These are phyloP conservation scores for Monomorium pharaonis DNA, from an alignment of 1,140 invertebrate species.

Conservation along the genomic window DNA sequence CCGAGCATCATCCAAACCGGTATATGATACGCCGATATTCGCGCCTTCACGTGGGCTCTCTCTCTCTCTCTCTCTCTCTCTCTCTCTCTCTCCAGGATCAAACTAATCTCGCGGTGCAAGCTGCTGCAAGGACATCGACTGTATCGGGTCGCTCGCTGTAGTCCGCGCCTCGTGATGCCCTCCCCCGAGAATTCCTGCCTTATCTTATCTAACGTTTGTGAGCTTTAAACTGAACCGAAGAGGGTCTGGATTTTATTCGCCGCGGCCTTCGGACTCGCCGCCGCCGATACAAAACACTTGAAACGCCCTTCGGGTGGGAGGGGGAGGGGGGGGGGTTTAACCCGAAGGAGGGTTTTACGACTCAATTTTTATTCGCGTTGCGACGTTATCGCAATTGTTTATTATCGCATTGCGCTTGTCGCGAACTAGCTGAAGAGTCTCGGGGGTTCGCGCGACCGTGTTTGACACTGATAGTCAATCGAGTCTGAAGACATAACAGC, in stretches of 20 bases:
- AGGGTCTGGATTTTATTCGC: background rate
- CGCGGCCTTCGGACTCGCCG: background rate
- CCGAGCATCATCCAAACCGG: slow-evolving; percentile 28
- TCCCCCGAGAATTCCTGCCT: background rate
- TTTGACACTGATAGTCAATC: slow-evolving; percentile 46
- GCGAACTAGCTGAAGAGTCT: too few species aligned
- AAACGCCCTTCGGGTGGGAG: too few species aligned
- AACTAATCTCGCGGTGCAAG: slow-evolving; percentile 50
- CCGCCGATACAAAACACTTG: background rate
- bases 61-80: too few species aligned
- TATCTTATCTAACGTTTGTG: slow-evolving; percentile 1
- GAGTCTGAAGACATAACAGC: too few species aligned
- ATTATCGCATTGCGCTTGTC: too few species aligned
- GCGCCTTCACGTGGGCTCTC: too few species aligned
- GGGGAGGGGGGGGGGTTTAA: too few species aligned
- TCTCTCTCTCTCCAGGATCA: too few species aligned
- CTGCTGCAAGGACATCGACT: slow-evolving; percentile 43
- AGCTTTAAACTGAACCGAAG: slow-evolving; percentile 3
- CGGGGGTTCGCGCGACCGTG: too few species aligned
- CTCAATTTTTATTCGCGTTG: background rate
- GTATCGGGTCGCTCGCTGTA: slow-evolving; percentile 2
- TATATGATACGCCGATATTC: slow-evolving; percentile 52
- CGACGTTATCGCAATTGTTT: too few species aligned
- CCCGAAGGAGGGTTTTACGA: background rate
- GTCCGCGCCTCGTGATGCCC: background rate